Base-by-base conservation (phyloP, 2,797 vertebrate species). In the Vespertilio murinus region DNA sequence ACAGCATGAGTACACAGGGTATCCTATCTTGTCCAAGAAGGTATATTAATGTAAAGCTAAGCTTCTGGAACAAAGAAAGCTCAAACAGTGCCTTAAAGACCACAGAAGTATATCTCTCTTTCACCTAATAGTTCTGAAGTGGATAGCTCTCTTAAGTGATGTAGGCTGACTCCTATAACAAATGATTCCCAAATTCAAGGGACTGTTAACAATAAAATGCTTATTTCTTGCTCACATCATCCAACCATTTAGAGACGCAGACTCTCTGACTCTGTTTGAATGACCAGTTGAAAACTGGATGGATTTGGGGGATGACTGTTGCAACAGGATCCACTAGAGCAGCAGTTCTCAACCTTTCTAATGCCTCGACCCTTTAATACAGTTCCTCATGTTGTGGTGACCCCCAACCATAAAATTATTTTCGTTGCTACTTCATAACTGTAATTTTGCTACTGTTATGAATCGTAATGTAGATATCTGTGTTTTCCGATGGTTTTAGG, bases 31-130 rank as follows among this genome's bases (percentile, higher is more conserved):
- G 40, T 85, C 40, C 4, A 25, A 71, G 40, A 86, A 25, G 61
- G 23, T 71, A 11, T 86, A 71, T 78, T 89, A 49, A 28, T 49
- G 12, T 91, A 92, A 86, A 92, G 18, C 22, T 91, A 79, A 93
- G 23, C 30, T 88, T 38, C 33, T 90, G 0, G 74, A 86, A 78
- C 18, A 74, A 61, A 89, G 42, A 30, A 12, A 78, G 23, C 75
- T 73, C 25, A 90, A 81, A 92, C 25, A 52, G 18, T 75, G 56
- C 33, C 25, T 84, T 75, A 77, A 86, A 94, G 64, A 54, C 30
- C 77, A 16, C 17, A 40, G 14, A 59, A 83, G 40, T 71, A 9
- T 69, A 69, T 83, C 82, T 67, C 47, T 95, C 23, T 52, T 87
- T 83, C 25, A 79, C 16, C 49, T 85, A 67, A 59, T 30, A 86